Evolutionary conservation across 2,888 invertebrate species (phyloP), one percentile per base, ranked within the genome.

Genomic region (Fragum fragum): DNA sequence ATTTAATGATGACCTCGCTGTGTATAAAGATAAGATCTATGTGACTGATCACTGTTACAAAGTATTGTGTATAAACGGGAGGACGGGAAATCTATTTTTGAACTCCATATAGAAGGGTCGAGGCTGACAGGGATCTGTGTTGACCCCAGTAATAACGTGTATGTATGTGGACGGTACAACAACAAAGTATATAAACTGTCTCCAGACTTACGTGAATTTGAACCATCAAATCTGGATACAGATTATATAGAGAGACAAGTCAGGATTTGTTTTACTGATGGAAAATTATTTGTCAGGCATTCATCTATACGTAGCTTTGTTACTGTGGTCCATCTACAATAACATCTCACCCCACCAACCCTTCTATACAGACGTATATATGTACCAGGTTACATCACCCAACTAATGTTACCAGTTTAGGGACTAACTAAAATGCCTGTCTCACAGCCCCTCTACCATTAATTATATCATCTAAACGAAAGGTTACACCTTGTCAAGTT

Each of bases 181-280:
- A 9, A 57, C 18, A 57, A 26, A 57, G 57, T 57, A 16, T 57
- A 57, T 26, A 57, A 57, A 57, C 57, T 57, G 26, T 23, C 7
- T 57, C 14, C 57, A 28, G 57, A 26, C 21, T 28, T 57, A 18
- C 7, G 11, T 57, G 21, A 18, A 57, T 57, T 21, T 28, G 28
- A 23, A 18, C 28, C 23, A 28, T 23, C 26, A 57, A 14, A 18
- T 57, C 57, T 28, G 57, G 28, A 23, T 57, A 28, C 57, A 26
- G 26, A 16, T 7, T 57, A 26, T 57, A 57, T 18, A 57, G 26
- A 26, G 28, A 26, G 26, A 0, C 23, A 23, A 23, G 1, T 1
- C 21, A 1, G 14, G 7, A 14, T 57, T 18, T 57, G 57, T 26
- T 57, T 23, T 57, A 1, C 14, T 16, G 21, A 28, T 9, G 18